A percentile compares a stretch with the other conserved stretches of the same genome.
These are phyloP conservation scores for Salvelinus sp. DNA, from an alignment of 2,113 vertebrate species.

Conservation along the genomic window DNA sequence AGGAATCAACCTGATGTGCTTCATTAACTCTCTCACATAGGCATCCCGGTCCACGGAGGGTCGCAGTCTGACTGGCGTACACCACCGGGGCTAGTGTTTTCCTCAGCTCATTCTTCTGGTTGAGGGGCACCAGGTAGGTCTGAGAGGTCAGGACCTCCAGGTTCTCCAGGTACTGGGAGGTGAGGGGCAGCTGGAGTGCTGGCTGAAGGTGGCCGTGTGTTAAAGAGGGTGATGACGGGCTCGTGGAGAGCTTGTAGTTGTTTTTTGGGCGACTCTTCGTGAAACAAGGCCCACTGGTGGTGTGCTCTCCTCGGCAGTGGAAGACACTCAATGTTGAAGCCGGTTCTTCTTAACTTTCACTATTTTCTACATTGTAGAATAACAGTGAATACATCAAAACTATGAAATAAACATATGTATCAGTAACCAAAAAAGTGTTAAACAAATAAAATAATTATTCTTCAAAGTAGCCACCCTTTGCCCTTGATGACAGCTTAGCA, in stretches of 20 bases:
- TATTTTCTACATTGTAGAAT: too few species aligned
- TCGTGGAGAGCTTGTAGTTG: constrained; percentile 84
- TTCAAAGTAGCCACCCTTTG: too few species aligned
- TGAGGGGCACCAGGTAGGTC: constrained; percentile 73
- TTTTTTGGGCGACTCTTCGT: constrained; percentile 89
- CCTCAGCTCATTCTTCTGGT: constrained; percentile 77
- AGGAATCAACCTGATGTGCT: constrained; percentile 82
- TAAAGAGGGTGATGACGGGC: constrained; percentile 79
- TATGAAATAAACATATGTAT: too few species aligned
- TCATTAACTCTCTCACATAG: constrained; percentile 82
- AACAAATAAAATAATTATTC: too few species aligned
- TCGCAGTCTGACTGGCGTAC: constrained; percentile 84
- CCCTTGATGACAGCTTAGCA: too few species aligned
- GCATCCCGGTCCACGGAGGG: constrained; percentile 82
- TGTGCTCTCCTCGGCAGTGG: constrained; percentile 79
- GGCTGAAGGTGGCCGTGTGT: constrained; percentile 86
- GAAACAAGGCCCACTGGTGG: constrained; percentile 87
- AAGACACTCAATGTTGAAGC: constrained; percentile 77
- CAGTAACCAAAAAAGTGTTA: too few species aligned
- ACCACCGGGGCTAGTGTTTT: constrained; percentile 78
- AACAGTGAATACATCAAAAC: too few species aligned
- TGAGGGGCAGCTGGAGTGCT: constrained; percentile 80
- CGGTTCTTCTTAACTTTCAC: too few species aligned
- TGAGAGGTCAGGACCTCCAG: constrained; percentile 70
- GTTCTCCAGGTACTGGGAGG: constrained; percentile 81